These are phyloP conservation scores for Colletes latitarsis DNA, from an alignment of 1,140 invertebrate genomes.

Conservation along the genomic window DNA sequence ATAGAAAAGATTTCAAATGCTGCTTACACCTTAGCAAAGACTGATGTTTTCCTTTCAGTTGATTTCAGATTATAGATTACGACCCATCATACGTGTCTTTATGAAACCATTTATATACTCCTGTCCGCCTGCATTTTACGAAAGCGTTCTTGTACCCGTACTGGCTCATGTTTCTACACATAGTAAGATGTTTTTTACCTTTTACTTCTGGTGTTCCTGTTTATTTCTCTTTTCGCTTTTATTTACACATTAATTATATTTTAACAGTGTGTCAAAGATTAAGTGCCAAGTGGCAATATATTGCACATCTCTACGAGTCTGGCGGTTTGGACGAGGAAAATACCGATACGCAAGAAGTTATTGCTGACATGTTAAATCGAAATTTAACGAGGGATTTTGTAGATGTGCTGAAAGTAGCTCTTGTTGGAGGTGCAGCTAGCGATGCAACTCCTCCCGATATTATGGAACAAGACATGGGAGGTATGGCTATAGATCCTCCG, in stretches of 20 bases:
- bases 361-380: conserved; percentile 93
- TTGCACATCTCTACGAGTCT: conserved; percentile 88
- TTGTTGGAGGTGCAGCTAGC: conserved; percentile 81
- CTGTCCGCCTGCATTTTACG: conserved; percentile 90
- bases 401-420: conserved; percentile 88
- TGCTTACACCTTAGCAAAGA: background rate
- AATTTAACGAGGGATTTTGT: conserved; percentile 93
- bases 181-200: conserved; percentile 82
- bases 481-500: conserved; percentile 83
- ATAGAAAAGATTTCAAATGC: background rate
- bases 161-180: conserved; percentile 88
- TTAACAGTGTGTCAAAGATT: conserved; percentile 88
- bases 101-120: conserved; percentile 92
- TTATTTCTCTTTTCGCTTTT: background rate
- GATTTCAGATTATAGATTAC: conserved; percentile 92
- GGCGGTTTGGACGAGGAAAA: conserved; percentile 89
- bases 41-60: conserved; percentile 74
- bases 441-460: conserved; percentile 80
- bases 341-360: conserved; percentile 91
- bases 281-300: conserved; percentile 89
- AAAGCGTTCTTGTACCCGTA: conserved; percentile 88
- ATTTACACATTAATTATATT: conserved; percentile 8
- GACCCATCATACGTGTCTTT: conserved; percentile 91
- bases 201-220: background rate
- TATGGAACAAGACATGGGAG: conserved; percentile 85